Evolutionary conservation across 2,797 vertebrate species (phyloP).

Genomic region (Prunella strophiata): DNA sequence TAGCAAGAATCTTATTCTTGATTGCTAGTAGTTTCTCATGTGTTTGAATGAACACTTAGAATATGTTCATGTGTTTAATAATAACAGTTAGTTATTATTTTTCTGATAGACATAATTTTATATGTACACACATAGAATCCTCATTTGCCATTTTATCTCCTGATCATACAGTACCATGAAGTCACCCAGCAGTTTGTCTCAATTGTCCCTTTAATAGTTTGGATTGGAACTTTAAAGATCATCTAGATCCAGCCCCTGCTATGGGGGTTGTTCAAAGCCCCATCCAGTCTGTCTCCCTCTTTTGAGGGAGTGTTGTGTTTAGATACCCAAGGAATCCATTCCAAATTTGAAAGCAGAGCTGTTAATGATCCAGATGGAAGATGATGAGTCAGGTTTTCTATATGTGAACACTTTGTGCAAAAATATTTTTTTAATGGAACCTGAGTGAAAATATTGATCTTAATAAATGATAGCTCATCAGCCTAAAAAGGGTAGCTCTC

Average conservation of each 20-base stretch:
- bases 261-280: not conserved
- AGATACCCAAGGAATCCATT: not conserved
- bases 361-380: not conserved
- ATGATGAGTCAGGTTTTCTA: not conserved
- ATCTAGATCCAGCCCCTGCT: not conserved
- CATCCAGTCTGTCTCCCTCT: not conserved
- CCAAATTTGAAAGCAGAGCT: not conserved
- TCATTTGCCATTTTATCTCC: not conserved
- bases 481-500: not conserved
- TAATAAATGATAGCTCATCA: not conserved
- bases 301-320: not conserved
- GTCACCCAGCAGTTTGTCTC: not conserved
- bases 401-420: not conserved
- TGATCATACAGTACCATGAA: not conserved
- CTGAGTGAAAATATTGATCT: constrained; percentile 12
- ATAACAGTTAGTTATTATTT: not conserved
- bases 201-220: not conserved
- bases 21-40: not conserved
- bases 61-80: not conserved
- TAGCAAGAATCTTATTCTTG: not conserved
- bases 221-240: not conserved
- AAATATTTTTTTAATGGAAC: not conserved
- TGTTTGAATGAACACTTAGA: not conserved
- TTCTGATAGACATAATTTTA: not conserved
- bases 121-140: not conserved